phyloP scores from a whole-genome alignment of 2,797 vertebrate species.

The Euphonia xanthogaster region DNA sequence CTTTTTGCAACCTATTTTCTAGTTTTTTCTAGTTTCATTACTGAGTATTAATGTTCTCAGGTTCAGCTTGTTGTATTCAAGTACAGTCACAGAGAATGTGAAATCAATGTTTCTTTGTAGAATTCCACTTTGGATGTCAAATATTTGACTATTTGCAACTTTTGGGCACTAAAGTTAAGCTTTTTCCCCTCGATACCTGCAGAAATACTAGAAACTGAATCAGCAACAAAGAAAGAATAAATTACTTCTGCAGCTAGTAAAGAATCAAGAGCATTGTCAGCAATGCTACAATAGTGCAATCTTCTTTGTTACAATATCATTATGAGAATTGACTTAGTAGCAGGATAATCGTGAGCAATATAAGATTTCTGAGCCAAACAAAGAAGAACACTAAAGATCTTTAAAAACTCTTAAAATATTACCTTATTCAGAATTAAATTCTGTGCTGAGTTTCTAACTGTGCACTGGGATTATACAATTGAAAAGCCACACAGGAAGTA shows the following conservation, averaged over 20 bases:
- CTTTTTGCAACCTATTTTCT: background rate
- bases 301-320: background rate
- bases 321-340: background rate
- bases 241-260: background rate
- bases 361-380: background rate
- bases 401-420: background rate
- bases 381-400: background rate
- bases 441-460: background rate
- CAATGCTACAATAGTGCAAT: background rate
- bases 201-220: slow-evolving; percentile 6
- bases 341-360: background rate
- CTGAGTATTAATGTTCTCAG: background rate
- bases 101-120: slow-evolving; percentile 19
- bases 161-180: background rate
- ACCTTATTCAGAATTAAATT: background rate
- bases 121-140: slow-evolving; percentile 4
- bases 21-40: background rate
- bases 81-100: background rate
- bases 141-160: background rate
- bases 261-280: background rate
- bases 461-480: background rate
- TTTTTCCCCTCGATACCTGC: background rate
- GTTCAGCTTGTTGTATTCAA: background rate
- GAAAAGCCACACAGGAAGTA: background rate
- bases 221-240: slow-evolving; percentile 4